A percentile compares a stretch with the other conserved stretches of the same genome.
These are phyloP conservation scores for Cossypha dichroa DNA, from an alignment of 2,797 vertebrate species.

Conservation along the genomic window DNA sequence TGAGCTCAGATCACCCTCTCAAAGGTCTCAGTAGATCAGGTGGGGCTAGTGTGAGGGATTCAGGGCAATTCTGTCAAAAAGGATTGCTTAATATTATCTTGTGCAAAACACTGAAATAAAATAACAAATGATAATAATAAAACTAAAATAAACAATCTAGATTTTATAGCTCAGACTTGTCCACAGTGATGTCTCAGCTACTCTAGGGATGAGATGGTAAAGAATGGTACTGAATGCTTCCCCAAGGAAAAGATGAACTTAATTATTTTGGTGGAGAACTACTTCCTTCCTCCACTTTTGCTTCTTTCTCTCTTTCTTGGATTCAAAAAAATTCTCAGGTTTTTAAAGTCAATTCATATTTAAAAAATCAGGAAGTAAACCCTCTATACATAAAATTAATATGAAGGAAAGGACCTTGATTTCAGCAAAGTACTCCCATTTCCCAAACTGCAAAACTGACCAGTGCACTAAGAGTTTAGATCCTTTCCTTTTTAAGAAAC, in stretches of 20 bases:
- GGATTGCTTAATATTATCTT: background rate
- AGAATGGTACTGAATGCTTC: background rate
- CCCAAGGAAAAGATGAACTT: background rate
- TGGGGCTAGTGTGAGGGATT: background rate
- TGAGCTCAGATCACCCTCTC: background rate
- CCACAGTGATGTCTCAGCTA: background rate
- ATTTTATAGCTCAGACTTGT: background rate
- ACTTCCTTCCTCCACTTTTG: background rate
- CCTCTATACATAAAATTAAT: background rate
- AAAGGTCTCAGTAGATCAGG: background rate
- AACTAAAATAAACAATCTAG: background rate
- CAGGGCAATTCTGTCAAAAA: background rate
- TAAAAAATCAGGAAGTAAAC: background rate
- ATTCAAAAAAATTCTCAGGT: background rate
- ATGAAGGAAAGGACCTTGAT: background rate
- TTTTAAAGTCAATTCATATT: background rate
- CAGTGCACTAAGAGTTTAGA: background rate
- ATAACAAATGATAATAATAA: background rate
- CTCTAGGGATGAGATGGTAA: background rate
- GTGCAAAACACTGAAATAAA: background rate
- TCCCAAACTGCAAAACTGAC: background rate
- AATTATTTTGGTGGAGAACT: background rate
- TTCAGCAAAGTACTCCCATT: background rate
- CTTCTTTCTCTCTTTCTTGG: background rate
- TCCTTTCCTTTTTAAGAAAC: background rate